Evolutionary conservation across 2,113 vertebrate genomes (phyloP).

Genomic region (Lepus americanus): DNA sequence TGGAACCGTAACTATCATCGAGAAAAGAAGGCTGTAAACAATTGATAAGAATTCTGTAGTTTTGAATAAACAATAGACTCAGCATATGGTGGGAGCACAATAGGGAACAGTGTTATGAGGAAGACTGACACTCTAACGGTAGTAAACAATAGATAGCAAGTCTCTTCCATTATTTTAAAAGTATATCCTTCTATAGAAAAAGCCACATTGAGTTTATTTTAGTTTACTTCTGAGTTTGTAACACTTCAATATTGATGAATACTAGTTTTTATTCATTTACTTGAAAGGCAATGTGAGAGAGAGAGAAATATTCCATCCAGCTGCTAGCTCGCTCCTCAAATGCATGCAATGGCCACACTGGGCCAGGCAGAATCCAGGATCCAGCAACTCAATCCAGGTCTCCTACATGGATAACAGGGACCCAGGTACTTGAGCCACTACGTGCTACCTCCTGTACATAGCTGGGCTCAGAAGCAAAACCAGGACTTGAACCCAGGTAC

Average conservation of each 20-base stretch:
- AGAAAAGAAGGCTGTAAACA: slow-evolving; percentile 43
- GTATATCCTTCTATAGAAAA: slow-evolving; percentile 14
- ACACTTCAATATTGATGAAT: slow-evolving; percentile 44
- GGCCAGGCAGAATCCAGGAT: too few relatives aligned
- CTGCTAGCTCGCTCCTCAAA: too few relatives aligned
- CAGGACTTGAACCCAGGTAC: too few relatives aligned
- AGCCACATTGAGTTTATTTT: slow-evolving; percentile 15
- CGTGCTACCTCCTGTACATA: too few relatives aligned
- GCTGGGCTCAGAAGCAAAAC: too few relatives aligned
- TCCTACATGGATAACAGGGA: too few relatives aligned
- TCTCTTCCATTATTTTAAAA: slow-evolving; percentile 51
- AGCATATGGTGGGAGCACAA: neutral
- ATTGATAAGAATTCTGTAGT: neutral
- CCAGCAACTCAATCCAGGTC: too few relatives aligned
- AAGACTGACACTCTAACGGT: neutral
- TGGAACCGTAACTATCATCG: neutral
- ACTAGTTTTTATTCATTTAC: neutral
- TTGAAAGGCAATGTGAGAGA: too few relatives aligned
- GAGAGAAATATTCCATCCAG: too few relatives aligned
- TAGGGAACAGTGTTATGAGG: neutral
- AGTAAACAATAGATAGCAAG: slow-evolving; percentile 3
- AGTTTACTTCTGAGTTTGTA: slow-evolving; percentile 42
- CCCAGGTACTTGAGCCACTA: too few relatives aligned
- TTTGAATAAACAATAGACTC: slow-evolving; percentile 3
- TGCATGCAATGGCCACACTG: too few relatives aligned